These are phyloP conservation scores for Ophioderma brevispina DNA, from an alignment of 35 echinoderm and acorn worm species.

Conservation along the genomic window DNA sequence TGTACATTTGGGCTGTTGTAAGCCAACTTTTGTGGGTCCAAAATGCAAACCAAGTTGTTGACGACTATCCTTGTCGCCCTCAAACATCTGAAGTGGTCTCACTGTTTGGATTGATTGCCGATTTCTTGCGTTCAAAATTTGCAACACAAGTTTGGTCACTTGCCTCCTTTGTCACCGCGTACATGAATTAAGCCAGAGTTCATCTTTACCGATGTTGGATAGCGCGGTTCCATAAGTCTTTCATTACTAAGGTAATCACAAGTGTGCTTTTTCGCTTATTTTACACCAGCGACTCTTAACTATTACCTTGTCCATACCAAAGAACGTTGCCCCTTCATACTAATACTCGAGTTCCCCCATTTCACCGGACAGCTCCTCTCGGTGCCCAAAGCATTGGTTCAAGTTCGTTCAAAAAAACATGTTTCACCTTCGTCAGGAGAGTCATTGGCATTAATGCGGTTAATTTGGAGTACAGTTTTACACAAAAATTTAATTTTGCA, in stretches of 20 bases:
- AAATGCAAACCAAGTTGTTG: not conserved
- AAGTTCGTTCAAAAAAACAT: too few species aligned
- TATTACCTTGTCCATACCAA: too few species aligned
- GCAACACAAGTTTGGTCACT: not conserved
- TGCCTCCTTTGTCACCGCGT: slow-evolving; percentile 9
- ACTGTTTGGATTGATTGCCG: not conserved
- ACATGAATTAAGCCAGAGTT: slow-evolving; percentile 30
- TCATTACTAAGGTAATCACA: not conserved
- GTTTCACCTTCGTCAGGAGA: too few species aligned
- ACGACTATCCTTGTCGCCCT: slow-evolving; percentile 20
- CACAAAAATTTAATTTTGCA: not conserved
- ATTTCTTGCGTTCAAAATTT: not conserved
- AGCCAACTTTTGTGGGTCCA: too few species aligned
- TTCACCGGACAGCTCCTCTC: too few species aligned
- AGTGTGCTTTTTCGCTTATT: too few species aligned
- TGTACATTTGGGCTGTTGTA: too few species aligned
- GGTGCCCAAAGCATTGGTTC: too few species aligned
- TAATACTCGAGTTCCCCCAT: too few species aligned
- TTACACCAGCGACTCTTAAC: too few species aligned
- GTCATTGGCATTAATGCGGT: too few species aligned
- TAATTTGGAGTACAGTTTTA: not conserved
- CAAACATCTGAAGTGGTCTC: not conserved
- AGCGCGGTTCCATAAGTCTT: not conserved
- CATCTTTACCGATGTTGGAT: not conserved
- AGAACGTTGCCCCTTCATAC: too few species aligned